Conservation (phyloP, 2,888 invertebrate genomes). For the Nasonovia ribisnigri region DNA sequence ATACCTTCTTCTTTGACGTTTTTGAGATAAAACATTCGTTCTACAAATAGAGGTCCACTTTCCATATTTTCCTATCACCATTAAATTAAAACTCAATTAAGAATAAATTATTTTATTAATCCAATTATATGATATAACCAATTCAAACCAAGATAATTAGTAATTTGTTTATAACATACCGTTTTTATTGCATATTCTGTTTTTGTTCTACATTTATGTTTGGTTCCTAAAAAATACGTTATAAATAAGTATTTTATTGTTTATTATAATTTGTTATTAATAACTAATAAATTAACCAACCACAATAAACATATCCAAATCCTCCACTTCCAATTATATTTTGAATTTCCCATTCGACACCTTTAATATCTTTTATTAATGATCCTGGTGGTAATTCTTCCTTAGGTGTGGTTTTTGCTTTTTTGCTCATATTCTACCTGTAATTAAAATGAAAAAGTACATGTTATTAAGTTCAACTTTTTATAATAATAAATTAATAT, state of each 20-base stretch:
- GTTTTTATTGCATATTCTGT: slow-evolving; percentile 59
- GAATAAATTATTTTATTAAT: not conserved
- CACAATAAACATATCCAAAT: slow-evolving; percentile 92
- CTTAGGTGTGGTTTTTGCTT: slow-evolving; percentile 50
- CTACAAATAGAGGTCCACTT: slow-evolving; percentile 98
- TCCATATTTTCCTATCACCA: slow-evolving; percentile 82
- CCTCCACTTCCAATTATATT: slow-evolving; percentile 89
- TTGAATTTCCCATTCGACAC: slow-evolving; percentile 89
- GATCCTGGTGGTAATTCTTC: slow-evolving; percentile 75
- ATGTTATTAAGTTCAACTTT: not conserved
- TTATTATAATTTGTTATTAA: not conserved
- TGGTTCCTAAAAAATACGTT: slow-evolving; percentile 17
- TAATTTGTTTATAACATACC: slow-evolving; percentile 9
- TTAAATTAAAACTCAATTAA: not conserved
- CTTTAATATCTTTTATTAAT: slow-evolving; percentile 82
- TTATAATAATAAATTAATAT: not conserved
- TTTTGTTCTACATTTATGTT: not conserved
- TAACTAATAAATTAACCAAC: slow-evolving; percentile 69
- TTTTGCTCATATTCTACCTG: slow-evolving; percentile 60
- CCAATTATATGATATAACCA: not conserved
- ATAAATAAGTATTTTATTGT: not conserved
- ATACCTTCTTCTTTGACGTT: slow-evolving; percentile 78
- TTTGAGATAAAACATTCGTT: slow-evolving; percentile 93
- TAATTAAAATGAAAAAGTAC: not conserved
- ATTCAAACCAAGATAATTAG: not conserved